These are phyloP conservation scores for Erithacus rubecula DNA, from an alignment of 2,797 vertebrate species.

Conservation along the genomic window DNA sequence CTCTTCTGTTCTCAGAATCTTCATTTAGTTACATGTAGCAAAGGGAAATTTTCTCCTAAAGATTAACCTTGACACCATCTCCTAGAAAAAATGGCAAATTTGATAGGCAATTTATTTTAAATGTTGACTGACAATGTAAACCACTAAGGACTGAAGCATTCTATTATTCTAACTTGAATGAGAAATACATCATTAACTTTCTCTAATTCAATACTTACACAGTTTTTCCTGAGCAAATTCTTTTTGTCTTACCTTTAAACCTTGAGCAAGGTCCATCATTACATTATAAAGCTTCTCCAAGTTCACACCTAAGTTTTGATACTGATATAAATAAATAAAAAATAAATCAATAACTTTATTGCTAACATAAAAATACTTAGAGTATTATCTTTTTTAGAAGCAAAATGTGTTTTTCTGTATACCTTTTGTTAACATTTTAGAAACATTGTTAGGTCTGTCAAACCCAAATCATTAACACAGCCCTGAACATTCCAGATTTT, in stretches of 20 bases:
- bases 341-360: not conserved
- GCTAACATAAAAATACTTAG: not conserved
- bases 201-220: not conserved
- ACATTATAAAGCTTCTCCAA: constrained; percentile 80
- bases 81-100: not conserved
- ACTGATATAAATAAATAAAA: constrained; percentile 59
- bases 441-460: not conserved
- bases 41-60: not conserved
- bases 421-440: not conserved
- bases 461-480: not conserved
- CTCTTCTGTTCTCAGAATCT: not conserved
- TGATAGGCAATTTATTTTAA: not conserved
- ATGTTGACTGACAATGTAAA: not conserved
- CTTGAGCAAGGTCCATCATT: constrained; percentile 72
- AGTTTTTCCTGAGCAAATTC: not conserved
- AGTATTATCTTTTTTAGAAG: not conserved
- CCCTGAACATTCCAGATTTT: not conserved
- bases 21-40: not conserved
- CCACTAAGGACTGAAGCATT: not conserved
- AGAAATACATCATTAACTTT: not conserved
- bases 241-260: constrained; percentile 77
- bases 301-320: constrained; percentile 69
- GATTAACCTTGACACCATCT: not conserved
- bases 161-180: not conserved
- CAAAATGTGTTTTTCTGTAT: not conserved